Evolutionary conservation across 2,888 invertebrate genomes (phyloP).

Genomic region (Agrochola macilenta): DNA sequence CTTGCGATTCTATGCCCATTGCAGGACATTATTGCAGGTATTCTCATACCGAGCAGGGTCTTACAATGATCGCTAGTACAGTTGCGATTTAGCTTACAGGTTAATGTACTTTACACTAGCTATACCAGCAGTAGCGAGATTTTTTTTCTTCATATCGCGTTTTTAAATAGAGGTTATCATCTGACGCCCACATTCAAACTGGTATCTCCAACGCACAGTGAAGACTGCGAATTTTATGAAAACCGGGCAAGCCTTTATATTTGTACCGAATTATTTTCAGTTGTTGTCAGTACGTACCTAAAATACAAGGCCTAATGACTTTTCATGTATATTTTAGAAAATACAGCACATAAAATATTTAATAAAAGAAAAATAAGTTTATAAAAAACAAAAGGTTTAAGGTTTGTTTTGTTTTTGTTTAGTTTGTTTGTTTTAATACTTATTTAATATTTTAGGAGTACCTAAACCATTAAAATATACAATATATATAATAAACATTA

Average conservation of each 20-base stretch:
- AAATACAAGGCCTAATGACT: not conserved
- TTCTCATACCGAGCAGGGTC: not conserved
- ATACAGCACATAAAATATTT: not conserved
- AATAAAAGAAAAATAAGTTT: too few relatives aligned
- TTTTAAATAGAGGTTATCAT: not conserved
- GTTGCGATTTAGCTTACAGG: not conserved
- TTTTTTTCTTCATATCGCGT: not conserved
- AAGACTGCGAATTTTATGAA: not conserved
- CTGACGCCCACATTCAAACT: not conserved
- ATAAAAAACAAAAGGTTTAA: too few relatives aligned
- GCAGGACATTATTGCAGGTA: not conserved
- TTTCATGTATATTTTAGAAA: not conserved
- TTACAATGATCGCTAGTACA: not conserved
- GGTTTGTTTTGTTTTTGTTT: too few relatives aligned
- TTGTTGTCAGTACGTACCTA: not conserved
- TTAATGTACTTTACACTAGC: too few relatives aligned
- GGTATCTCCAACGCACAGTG: not conserved
- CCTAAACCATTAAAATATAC: too few relatives aligned
- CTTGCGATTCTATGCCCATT: not conserved
- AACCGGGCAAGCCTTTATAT: conserved; percentile 1
- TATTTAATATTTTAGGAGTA: not conserved
- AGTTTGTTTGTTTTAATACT: too few relatives aligned
- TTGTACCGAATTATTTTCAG: not conserved
- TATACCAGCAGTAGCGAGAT: too few relatives aligned
- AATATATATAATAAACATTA: too few relatives aligned